Percentiles rank a stretch among this genome's conserved stretches.
Evolutionary conservation across 2,888 invertebrate species (phyloP).

Genomic region (Plebejus anna): DNA sequence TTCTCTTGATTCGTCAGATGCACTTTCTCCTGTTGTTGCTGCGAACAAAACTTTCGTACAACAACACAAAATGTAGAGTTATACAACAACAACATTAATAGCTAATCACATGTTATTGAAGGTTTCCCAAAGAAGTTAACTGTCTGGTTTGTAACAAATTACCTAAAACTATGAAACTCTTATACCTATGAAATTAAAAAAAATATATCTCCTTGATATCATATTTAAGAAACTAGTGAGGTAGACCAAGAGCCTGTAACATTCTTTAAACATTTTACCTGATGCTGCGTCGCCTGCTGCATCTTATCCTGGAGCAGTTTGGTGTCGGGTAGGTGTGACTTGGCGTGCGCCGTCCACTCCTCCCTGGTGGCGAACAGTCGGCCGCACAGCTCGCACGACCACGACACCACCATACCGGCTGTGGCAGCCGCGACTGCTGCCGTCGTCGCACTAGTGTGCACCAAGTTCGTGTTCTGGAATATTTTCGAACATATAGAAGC

Average conservation of each 20-base stretch:
- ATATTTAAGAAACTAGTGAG: no score
- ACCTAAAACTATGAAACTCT: no score
- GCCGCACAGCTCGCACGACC: conserved; percentile 88
- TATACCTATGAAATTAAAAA: no score
- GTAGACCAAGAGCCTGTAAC: no score
- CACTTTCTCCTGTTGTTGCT: conserved; percentile 72
- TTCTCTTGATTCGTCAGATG: conserved; percentile 74
- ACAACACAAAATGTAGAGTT: background rate
- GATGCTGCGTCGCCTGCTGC: conserved; percentile 70
- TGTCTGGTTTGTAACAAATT: no score
- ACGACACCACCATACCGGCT: conserved; percentile 81
- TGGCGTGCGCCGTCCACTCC: conserved; percentile 88
- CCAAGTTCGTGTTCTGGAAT: conserved; percentile 68
- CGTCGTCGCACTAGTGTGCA: conserved; percentile 72
- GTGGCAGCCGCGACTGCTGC: conserved; percentile 70
- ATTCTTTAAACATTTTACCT: conserved; percentile 45
- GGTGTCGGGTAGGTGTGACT: conserved; percentile 82
- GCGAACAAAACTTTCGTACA: background rate
- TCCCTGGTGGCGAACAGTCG: conserved; percentile 85
- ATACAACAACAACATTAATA: background rate
- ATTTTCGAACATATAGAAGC: background rate
- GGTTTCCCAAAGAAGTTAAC: no score
- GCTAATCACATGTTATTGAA: no score
- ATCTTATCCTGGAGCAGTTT: conserved; percentile 72
- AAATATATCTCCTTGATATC: no score